Conservation (phyloP, 2,888 invertebrate genomes). For the Ecliptopera silaceata region DNA sequence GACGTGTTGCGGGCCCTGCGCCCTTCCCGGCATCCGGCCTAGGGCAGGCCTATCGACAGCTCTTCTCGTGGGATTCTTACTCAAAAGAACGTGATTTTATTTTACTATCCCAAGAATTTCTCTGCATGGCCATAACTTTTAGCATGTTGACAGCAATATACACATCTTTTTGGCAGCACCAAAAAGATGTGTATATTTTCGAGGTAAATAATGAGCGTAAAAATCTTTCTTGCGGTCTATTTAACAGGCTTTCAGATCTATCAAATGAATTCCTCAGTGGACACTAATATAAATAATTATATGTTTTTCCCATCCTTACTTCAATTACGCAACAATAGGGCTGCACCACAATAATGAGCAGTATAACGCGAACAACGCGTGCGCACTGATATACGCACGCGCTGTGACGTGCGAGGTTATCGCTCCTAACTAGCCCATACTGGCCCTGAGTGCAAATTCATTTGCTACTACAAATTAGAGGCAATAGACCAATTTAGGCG, state of each 20-base stretch:
- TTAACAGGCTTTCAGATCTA: no score
- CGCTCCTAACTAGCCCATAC: conserved; percentile 21
- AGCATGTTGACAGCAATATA: no score
- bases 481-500: conserved; percentile 27
- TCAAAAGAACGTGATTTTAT: no score
- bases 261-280: no score
- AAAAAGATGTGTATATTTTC: no score
- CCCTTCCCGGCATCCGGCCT: conserved; percentile 62
- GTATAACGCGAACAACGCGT: conserved; percentile 27
- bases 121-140: no score
- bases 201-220: no score
- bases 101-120: no score
- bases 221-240: no score
- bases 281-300: no score
- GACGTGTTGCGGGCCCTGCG: conserved; percentile 55
- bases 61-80: conserved; percentile 21
- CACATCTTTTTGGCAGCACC: no score
- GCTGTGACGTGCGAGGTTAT: conserved; percentile 32
- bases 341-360: conserved; percentile 6
- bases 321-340: conserved; percentile 8
- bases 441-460: conserved; percentile 37
- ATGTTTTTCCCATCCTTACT: conserved; percentile 6
- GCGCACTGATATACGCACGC: conserved; percentile 30
- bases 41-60: conserved; percentile 37
- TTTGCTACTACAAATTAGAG: conserved; percentile 32